phyloP scores from a whole-genome alignment of 2,888 invertebrate species.

The Herminia tarsipennalis region DNA sequence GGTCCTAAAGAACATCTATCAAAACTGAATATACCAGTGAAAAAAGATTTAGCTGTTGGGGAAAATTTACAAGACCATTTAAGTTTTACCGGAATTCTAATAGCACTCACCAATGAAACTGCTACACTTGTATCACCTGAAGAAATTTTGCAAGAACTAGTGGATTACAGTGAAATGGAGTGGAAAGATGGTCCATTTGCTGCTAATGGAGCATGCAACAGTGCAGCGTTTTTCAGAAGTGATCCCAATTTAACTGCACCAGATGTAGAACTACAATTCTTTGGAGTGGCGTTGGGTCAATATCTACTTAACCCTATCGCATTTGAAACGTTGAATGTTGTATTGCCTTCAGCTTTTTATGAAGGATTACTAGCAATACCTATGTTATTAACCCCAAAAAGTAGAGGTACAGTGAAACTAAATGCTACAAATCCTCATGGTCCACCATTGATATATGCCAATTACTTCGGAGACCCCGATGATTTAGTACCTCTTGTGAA shows the following conservation, averaged over 20 bases:
- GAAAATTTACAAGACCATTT: constrained; percentile 71
- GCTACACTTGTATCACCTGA: constrained; percentile 68
- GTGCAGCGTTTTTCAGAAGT: constrained; percentile 86
- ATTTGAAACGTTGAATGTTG: constrained; percentile 52
- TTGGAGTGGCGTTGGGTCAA: constrained; percentile 77
- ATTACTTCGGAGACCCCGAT: constrained; percentile 84
- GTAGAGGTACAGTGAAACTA: constrained; percentile 86
- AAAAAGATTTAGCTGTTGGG: constrained; percentile 65
- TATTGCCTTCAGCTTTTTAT: constrained; percentile 85
- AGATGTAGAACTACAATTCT: constrained; percentile 86
- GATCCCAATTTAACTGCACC: constrained; percentile 71
- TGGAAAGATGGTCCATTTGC: constrained; percentile 77
- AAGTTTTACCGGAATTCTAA: constrained; percentile 72
- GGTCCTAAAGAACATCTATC: constrained; percentile 64
- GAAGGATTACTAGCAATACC: constrained; percentile 84
- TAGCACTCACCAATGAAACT: constrained; percentile 79
- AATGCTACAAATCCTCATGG: constrained; percentile 89
- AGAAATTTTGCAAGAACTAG: constrained; percentile 65
- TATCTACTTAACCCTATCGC: constrained; percentile 77
- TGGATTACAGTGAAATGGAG: constrained; percentile 60
- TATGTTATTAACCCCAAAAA: constrained; percentile 85
- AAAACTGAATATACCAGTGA: constrained; percentile 54
- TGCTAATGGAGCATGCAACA: constrained; percentile 82
- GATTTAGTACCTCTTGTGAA: constrained; percentile 86
- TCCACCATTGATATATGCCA: constrained; percentile 88